A percentile compares a stretch with the other conserved stretches of the same genome.
phyloP scores from a whole-genome alignment of 2,113 vertebrate genomes.

The Cathartes aura region DNA sequence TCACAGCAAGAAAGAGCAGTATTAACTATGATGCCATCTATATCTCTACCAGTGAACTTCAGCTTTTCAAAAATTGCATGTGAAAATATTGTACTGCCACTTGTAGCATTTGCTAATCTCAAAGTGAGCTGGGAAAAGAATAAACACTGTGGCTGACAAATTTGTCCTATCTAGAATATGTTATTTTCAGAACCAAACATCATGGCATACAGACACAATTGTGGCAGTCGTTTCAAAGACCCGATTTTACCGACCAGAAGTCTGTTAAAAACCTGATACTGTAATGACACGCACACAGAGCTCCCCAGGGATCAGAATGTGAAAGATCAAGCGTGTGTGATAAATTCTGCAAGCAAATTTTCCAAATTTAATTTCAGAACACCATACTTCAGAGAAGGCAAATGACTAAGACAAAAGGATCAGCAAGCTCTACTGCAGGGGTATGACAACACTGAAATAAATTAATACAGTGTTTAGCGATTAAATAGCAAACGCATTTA shows the following conservation, averaged over 20 bases:
- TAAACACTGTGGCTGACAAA: neutral
- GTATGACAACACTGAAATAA: neutral
- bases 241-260: neutral
- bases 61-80: neutral
- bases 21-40: neutral
- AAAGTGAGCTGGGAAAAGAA: neutral
- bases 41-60: neutral
- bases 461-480: neutral
- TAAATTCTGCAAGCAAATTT: neutral
- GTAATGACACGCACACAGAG: neutral
- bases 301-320: neutral
- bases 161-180: neutral
- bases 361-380: neutral
- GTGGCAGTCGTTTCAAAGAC: neutral
- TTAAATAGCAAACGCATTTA: neutral
- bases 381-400: neutral
- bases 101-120: neutral
- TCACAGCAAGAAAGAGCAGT: neutral
- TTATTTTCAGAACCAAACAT: neutral
- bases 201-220: neutral
- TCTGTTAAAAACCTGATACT: neutral
- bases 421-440: neutral
- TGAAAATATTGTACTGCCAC: neutral
- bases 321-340: neutral
- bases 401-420: neutral